Base-by-base conservation (phyloP, 2,888 invertebrate genomes). In the Nycteola revayana region DNA sequence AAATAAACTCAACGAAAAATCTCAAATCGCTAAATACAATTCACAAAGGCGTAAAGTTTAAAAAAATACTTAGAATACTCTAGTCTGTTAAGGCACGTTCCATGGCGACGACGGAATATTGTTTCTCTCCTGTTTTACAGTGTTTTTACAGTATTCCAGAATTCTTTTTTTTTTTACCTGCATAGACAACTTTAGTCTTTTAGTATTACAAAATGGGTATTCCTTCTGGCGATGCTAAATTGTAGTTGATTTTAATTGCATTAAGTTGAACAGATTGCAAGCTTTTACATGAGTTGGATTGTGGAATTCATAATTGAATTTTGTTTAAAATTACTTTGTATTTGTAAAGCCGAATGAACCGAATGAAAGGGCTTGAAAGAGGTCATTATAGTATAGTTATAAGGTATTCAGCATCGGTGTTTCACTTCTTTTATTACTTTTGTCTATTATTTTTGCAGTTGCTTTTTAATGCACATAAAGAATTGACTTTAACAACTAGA, bases 11-110 rank as follows among this genome's bases (percentile, higher is more conserved):
- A n/a, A n/a, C 25, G 34, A 28, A 20, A 9, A 23, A 24, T 25
- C 5, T 10, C 42, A 32, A 21, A 21, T 34, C 21, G 24, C 25
- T 25, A 32, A 38, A 26, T 11, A 26, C 21, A 3, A 5, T 28
- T 22, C 26, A 44, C 35, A 47, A 49, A 49, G 41, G 33, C 10
- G 22, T 23, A 34, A 33, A 57, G 42, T 27, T 25, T 25, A 28
- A 42, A 45, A 45, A 43, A 31, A 23, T 17, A 24, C 20, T 20
- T 21, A 8, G 7, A 10, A 30, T 36, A 36, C 39, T n/a, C 14
- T 14, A 14, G 40, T 27, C 41, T 56, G 38, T 42, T 47, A 30
- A 42, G 47, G 48, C 55, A 58, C 59, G 48, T 50, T 50, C 42
- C 10, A 26, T 9, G 21, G 28, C 14, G 26, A 6, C 4, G 9